Base-by-base conservation (phyloP, 1,140 invertebrate species). In the Lucilia sericata region DNA sequence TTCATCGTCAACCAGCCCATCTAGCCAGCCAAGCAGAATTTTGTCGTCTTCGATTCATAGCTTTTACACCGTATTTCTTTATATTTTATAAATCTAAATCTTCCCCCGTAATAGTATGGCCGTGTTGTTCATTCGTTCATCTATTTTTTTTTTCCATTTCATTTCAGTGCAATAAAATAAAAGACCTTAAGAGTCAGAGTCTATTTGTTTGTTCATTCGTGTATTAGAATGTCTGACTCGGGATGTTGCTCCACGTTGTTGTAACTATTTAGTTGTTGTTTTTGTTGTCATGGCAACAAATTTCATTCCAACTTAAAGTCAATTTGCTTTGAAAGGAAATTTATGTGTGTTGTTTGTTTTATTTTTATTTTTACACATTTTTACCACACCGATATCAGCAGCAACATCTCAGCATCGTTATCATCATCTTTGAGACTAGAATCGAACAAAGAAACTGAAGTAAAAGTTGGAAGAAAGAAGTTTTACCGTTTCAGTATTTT, bases 241-340 rank as follows among this genome's bases (percentile, higher is more conserved):
- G 65, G 65, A 70, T 70, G 65, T n/a, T 70, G 42, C 42, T 42
- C 42, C 42, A 42, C 10, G 42, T 42, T 70, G 21, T 70, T 21
- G 65, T 42, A 42, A 42, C 42, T 42, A 42, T 42, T 42, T 42
- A 42, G 42, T 42, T 42, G 60, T 9, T 70, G 51, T 70, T 9
- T 19, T 21, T 19, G 65, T 70, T 70, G 65, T 19, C 19, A 70
- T 70, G 65, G 65, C 19, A 70, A 25, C 65, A 70, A 70, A 70
- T 70, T 70, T 55, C 51, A 17, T 55, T 55, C 51, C 51, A 55
- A 55, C 51, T 55, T 55, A 21, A 21, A 70, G 65, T 21, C 65
- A 70, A 70, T 70, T 70, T 70, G 65, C 19, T 70, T 9, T 70
- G 65, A 70, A 70, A 70, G 65, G 65, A 70, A 70, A 70, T 70